Evolutionary conservation across 1,140 invertebrate genomes (phyloP), one percentile per base, ranked within the genome.

Genomic region (Notospermus geniculatus): DNA sequence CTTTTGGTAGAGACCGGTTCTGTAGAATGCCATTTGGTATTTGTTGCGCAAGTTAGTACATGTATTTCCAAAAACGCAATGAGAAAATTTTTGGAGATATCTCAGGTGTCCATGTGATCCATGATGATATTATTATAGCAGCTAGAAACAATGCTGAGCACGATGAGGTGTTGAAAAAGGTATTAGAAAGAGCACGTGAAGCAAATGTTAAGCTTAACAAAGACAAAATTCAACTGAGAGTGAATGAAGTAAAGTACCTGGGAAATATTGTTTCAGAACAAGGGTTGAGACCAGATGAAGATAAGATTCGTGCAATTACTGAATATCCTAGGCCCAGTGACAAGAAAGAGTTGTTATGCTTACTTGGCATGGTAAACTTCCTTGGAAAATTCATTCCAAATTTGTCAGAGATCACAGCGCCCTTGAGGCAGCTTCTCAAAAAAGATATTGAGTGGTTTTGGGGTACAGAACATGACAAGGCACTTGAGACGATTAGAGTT

Each of bases 261-360:
- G 19, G 54, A 2, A 9, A 74, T 7, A 65, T 76, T 2, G 57
- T 82, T n/a, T 61, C 63, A 23, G 46, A 53, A 43, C 58, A 75
- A n/a, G 80, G 80, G 4, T 66, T 82, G n/a, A 53, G 59, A 39
- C 62, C 71, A 27, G 76, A 79, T 63, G 65, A 67, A 7, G 64
- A 65, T 1, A 79, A 79, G 59, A 59, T 80, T 1, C 59, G 69
- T 19, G 69, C 70, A 15, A 73, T 80, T 7, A 7, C 32, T 36
- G 32, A 36, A 15, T 7, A 7, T 4, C 32, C 32, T 7, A 15
- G 5, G 15, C 36, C 56, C 4, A 27, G 2, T 19, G 36, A 41
- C 32, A 17, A 17, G 7, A 30, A 57, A 57, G 56, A 22, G 39
- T 2, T 57, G 2, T 4, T 13, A 27, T 5, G 30, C 2, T 36